Conservation (phyloP, 1,140 invertebrate species). For the Pseudachorutes palmiensis region DNA sequence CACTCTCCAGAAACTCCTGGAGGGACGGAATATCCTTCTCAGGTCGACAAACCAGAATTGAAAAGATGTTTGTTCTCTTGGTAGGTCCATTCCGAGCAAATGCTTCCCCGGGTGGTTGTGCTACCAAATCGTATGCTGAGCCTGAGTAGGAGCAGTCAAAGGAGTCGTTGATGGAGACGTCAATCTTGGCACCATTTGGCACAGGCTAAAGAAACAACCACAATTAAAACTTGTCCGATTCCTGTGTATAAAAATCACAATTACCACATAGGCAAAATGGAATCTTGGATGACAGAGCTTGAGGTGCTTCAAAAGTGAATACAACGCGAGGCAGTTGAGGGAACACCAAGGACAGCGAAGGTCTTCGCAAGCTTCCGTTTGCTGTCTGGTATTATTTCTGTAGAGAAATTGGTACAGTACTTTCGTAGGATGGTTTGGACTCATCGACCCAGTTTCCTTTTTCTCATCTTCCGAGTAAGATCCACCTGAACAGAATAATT, state of each 20-base stretch:
- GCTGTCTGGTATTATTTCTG: constrained; percentile 87
- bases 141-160: constrained; percentile 93
- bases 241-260: neutral
- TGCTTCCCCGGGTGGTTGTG: constrained; percentile 54
- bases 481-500: no score
- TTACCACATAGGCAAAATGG: constrained; percentile 81
- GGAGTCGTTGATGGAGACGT: constrained; percentile 88
- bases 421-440: neutral
- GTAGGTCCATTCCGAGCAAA: constrained; percentile 72
- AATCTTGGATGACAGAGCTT: constrained; percentile 80
- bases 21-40: constrained; percentile 61
- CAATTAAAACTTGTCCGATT: neutral
- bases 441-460: constrained; percentile 44
- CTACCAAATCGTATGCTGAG: constrained; percentile 82
- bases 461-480: constrained; percentile 4
- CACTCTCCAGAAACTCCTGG: constrained; percentile 65
- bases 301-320: constrained; percentile 83
- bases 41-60: constrained; percentile 79
- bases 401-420: constrained; percentile 94
- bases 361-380: constrained; percentile 87
- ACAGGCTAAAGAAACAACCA: constrained; percentile 52
- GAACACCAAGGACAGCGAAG: constrained; percentile 91
- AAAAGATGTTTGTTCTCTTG: constrained; percentile 72
- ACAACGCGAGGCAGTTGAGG: constrained; percentile 75
- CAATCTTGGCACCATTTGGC: constrained; percentile 75